A percentile compares a stretch with the other conserved stretches of the same genome.
Evolutionary conservation across 1,140 invertebrate species (phyloP).

Genomic region (Wasmannia auropunctata): DNA sequence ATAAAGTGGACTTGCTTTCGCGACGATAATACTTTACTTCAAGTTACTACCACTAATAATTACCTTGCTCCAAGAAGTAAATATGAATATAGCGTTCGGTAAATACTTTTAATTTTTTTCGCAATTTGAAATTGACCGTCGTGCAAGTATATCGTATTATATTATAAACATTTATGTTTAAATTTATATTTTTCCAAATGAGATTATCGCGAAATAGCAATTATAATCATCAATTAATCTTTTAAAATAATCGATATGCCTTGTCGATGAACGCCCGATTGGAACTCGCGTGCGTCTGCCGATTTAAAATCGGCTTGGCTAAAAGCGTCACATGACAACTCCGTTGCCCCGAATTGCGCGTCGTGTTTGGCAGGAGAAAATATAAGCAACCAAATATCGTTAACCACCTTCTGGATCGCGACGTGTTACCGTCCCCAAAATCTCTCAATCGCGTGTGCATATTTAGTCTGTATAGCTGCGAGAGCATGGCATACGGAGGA

Average conservation of each 20-base stretch:
- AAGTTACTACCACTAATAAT: too few relatives aligned
- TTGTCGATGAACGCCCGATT: background rate
- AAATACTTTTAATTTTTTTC: conserved; percentile 13
- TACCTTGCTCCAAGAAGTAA: background rate
- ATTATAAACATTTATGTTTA: background rate
- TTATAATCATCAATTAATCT: too few relatives aligned
- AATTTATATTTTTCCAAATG: background rate
- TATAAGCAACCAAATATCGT: conserved; percentile 20
- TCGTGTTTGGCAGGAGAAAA: conserved; percentile 1
- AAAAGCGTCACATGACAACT: background rate
- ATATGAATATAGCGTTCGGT: background rate
- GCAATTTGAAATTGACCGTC: background rate
- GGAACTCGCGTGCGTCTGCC: background rate
- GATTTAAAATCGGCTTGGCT: background rate
- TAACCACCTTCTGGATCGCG: conserved; percentile 20
- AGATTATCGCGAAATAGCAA: background rate
- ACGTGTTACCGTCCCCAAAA: conserved; percentile 11
- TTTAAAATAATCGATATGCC: background rate
- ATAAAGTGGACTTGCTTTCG: background rate
- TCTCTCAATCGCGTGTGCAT: conserved; percentile 50
- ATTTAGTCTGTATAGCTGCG: conserved; percentile 51
- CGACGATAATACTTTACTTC: background rate
- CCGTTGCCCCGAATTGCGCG: background rate
- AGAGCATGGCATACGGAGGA: conserved; percentile 48
- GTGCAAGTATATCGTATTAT: background rate